phyloP scores from a whole-genome alignment of 2,797 vertebrate genomes.

The Melanotaenia parkinsoni region DNA sequence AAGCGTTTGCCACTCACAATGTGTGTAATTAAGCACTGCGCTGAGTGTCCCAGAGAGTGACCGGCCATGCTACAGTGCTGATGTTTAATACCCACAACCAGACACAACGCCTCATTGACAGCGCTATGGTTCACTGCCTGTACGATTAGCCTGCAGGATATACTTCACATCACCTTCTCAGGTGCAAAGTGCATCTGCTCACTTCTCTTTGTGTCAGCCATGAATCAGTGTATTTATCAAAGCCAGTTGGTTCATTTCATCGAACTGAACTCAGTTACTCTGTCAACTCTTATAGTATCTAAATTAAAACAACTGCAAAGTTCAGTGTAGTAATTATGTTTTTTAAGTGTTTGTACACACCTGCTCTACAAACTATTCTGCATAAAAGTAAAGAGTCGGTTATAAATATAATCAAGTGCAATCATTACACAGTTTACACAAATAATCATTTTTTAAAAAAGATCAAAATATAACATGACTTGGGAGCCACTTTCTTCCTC shows the following conservation, averaged over 20 bases:
- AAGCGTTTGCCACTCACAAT: slow-evolving; percentile 64
- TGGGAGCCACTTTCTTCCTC: slow-evolving; percentile 72
- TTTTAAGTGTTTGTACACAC: slow-evolving; percentile 18
- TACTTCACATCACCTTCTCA: slow-evolving; percentile 61
- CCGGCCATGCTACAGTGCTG: slow-evolving; percentile 39
- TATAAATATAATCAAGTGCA: slow-evolving; percentile 85
- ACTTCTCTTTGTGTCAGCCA: slow-evolving; percentile 44
- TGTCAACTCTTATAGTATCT: not conserved
- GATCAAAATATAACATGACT: slow-evolving; percentile 42
- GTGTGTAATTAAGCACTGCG: slow-evolving; percentile 76
- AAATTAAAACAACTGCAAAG: slow-evolving; percentile 19
- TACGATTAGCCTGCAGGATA: slow-evolving; percentile 63
- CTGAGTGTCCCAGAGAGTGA: slow-evolving; percentile 58
- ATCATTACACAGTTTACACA: slow-evolving; percentile 79
- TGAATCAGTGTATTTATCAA: slow-evolving; percentile 48
- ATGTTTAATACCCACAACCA: slow-evolving; percentile 72
- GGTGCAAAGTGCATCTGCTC: slow-evolving; percentile 58
- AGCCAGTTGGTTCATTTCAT: slow-evolving; percentile 34
- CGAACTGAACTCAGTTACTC: slow-evolving; percentile 17
- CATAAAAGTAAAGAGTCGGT: slow-evolving; percentile 52
- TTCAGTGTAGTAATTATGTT: not conserved
- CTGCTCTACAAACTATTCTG: slow-evolving; percentile 44
- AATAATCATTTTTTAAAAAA: slow-evolving; percentile 44
- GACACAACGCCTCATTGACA: slow-evolving; percentile 72
- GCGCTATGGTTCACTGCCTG: slow-evolving; percentile 62